Conservation (phyloP, 1,140 invertebrate species). For the Gonatopus flavifemur region DNA sequence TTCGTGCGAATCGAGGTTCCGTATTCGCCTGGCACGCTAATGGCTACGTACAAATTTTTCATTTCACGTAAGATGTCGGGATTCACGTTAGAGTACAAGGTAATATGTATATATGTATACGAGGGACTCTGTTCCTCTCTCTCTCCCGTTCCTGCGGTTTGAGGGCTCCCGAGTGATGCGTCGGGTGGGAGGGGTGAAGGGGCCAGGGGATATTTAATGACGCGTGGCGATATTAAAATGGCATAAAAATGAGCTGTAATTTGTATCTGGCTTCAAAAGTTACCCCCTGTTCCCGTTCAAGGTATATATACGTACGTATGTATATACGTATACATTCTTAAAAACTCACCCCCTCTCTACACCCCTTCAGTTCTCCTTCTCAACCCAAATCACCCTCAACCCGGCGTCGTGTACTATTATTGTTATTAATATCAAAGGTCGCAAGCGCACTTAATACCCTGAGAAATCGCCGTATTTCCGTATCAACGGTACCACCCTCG, state of each 20-base stretch:
- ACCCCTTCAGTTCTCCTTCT: slow-evolving; percentile 5
- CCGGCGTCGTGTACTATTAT: slow-evolving; percentile 38
- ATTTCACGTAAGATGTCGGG: slow-evolving; percentile 20
- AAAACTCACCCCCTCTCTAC: not conserved
- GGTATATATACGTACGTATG: too few species aligned
- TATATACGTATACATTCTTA: too few species aligned
- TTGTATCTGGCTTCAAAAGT: slow-evolving; percentile 55
- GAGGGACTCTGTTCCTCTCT: too few species aligned
- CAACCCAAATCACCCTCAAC: not conserved
- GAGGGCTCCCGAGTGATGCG: slow-evolving; percentile 2
- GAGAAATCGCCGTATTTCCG: slow-evolving; percentile 45
- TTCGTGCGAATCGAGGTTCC: slow-evolving; percentile 21
- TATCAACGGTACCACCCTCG: slow-evolving; percentile 28
- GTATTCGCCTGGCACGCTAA: slow-evolving; percentile 33
- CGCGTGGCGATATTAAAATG: slow-evolving; percentile 58
- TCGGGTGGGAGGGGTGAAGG: slow-evolving; percentile 5
- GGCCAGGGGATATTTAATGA: slow-evolving; percentile 54
- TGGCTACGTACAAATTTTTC: slow-evolving; percentile 42
- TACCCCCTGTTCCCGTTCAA: too few species aligned
- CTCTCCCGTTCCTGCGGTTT: too few species aligned
- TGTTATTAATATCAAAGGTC: slow-evolving; percentile 52
- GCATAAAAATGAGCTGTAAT: slow-evolving; percentile 60
- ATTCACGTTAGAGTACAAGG: not conserved
- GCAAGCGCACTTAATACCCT: slow-evolving; percentile 43
- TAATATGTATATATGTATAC: too few species aligned